These are phyloP conservation scores for Scelioninae gen. 1 DNA, from an alignment of 2,888 invertebrate species.

Conservation along the genomic window DNA sequence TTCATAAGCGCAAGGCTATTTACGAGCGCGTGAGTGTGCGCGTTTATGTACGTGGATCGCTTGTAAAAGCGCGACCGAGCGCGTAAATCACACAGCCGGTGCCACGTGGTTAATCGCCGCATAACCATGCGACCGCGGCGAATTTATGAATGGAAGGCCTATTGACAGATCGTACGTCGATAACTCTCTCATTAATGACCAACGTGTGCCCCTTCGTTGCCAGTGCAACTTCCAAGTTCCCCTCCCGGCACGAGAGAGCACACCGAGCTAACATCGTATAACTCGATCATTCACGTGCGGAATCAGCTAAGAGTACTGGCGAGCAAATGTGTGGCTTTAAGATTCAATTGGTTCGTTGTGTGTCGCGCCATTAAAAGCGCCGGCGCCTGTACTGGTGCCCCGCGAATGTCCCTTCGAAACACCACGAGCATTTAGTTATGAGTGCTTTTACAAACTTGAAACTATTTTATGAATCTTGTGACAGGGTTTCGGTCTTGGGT, in stretches of 20 bases:
- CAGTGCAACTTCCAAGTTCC: no score
- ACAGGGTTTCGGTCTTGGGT: no score
- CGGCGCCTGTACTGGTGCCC: slow-evolving; percentile 25
- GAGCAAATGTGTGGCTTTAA: slow-evolving; percentile 10
- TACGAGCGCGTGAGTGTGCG: slow-evolving; percentile 1
- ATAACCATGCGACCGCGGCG: slow-evolving; percentile 75
- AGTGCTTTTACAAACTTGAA: no score
- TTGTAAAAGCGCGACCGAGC: slow-evolving; percentile 58
- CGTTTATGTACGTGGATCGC: slow-evolving; percentile 40
- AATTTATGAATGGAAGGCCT: no score
- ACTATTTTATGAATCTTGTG: no score
- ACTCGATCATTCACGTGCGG: slow-evolving; percentile 49
- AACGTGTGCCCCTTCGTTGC: no score
- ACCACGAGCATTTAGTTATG: no score
- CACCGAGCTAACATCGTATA: slow-evolving; percentile 43
- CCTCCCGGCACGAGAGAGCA: no score
- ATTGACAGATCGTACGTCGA: no score
- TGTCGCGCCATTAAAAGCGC: slow-evolving; percentile 28
- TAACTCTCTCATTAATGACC: no score
- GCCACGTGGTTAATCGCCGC: slow-evolving; percentile 78
- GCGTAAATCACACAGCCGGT: slow-evolving; percentile 63
- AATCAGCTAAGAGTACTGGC: slow-evolving; percentile 16
- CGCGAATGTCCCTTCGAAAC: no score
- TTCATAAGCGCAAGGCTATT: no score
- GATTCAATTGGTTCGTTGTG: slow-evolving; percentile 17